A percentile compares a stretch with the other conserved stretches of the same genome.
phyloP scores from a whole-genome alignment of 2,113 vertebrate genomes.

The Corythornis cristatus region DNA sequence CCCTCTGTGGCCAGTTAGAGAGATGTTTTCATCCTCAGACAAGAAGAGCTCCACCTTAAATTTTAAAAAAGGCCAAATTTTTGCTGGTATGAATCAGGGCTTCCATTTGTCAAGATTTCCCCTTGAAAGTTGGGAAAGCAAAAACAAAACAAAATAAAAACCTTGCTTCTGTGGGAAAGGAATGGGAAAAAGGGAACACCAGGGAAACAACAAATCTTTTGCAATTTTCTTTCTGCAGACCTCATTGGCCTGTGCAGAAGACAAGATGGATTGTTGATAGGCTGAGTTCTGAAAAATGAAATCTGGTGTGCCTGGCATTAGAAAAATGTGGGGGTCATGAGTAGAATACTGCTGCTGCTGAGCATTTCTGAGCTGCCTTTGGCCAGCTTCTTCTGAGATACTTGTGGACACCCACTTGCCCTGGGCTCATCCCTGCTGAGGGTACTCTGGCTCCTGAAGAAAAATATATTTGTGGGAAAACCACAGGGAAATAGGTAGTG shows the following conservation, averaged over 20 bases:
- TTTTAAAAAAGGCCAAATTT: slow-evolving; percentile 38
- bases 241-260: background rate
- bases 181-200: slow-evolving; percentile 52
- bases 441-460: background rate
- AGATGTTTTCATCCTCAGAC: slow-evolving; percentile 29
- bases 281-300: background rate
- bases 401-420: background rate
- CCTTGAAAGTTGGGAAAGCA: slow-evolving; percentile 52
- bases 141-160: slow-evolving; percentile 12
- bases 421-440: background rate
- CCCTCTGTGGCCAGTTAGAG: background rate
- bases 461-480: background rate
- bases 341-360: background rate
- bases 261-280: slow-evolving; percentile 1
- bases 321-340: background rate
- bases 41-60: slow-evolving; percentile 58
- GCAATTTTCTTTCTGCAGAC: slow-evolving; percentile 28
- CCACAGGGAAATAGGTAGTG: background rate
- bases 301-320: background rate
- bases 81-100: slow-evolving; percentile 65
- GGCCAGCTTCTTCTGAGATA: background rate
- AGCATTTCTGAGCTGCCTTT: background rate
- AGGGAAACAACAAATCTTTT: slow-evolving; percentile 58
- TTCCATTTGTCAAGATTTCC: slow-evolving; percentile 67
- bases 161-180: slow-evolving; percentile 65